Evolutionary conservation across 1,140 invertebrate genomes (phyloP), one percentile per base, ranked within the genome.

Genomic region (Zophobas atratus): DNA sequence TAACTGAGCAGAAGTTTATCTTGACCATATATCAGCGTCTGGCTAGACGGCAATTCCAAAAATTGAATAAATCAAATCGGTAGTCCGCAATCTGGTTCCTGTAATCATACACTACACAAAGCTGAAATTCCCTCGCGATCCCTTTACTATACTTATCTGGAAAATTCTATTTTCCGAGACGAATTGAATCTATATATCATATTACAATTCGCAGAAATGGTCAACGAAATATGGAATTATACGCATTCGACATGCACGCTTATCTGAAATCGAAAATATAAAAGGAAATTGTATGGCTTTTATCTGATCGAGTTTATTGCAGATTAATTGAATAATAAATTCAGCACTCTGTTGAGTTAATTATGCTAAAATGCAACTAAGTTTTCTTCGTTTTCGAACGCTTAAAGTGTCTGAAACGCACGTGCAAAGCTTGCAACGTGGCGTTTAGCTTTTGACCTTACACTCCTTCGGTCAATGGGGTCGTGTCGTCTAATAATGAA

Each of bases 101-200:
- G 51, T 71, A 57, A 60, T 60, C 36, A 70, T 39, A 35, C 8
- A 8, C 51, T 41, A 51, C 63, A 79, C 67, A 79, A 72, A 76
- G 78, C 43, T 53, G 55, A 79, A 43, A 60, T 63, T 79, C 78
- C 51, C 53, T 49, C 60, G 71, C 32, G 38, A 48, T 67, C 33
- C 60, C 38, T 67, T 39, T 43, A 67, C 43, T 6, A 48, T 77
- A 76, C 76, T 80, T 80, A 80, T 83, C 82, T 32, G 85, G 84
- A n/a, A 81, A 81, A 77, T 88, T 88, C 41, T 87, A 84, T 75
- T 88, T 88, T 79, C 87, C 85, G 82, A 86, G 87, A 81, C 87
- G 88, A 77, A 87, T 88, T 2, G 88, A 86, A 32, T 88, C 83
- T 41, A 88, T 87, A 34, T 76, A 80, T 80, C 79, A 80, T 80